phyloP scores from a whole-genome alignment of 2,113 vertebrate species.

The Arenaria interpres region DNA sequence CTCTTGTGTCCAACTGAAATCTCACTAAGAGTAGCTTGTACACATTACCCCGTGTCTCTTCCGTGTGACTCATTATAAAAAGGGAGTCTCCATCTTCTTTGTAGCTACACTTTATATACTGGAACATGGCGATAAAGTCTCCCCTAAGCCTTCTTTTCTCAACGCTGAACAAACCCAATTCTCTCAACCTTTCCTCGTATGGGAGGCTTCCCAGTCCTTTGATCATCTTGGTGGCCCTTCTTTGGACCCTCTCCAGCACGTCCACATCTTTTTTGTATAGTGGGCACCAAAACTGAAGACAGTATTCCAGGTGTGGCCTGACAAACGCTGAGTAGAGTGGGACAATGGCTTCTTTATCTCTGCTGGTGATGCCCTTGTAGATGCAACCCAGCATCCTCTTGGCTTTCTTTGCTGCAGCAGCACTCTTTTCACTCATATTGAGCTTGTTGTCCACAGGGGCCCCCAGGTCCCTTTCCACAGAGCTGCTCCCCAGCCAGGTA shows the following conservation, averaged over 20 bases:
- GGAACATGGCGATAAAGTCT: not conserved
- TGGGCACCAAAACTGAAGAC: not conserved
- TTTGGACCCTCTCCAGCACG: not conserved
- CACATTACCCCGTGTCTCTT: not conserved
- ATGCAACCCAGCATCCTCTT: not conserved
- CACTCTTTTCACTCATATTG: not conserved
- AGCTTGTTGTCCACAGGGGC: not conserved
- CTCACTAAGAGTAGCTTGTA: not conserved
- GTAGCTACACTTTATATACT: not conserved
- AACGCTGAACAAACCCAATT: not conserved
- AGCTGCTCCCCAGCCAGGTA: not conserved
- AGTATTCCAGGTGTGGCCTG: not conserved
- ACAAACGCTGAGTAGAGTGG: not conserved
- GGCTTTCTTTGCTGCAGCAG: not conserved
- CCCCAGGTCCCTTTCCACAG: not conserved
- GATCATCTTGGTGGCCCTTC: not conserved
- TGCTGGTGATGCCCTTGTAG: not conserved
- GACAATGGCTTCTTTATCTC: not conserved
- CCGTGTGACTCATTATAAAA: not conserved
- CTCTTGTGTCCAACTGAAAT: not conserved
- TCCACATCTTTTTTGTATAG: not conserved
- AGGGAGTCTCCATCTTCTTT: not conserved
- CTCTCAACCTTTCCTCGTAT: not conserved
- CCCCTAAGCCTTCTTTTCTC: not conserved
- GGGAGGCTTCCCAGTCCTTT: not conserved